phyloP scores from a whole-genome alignment of 1,140 invertebrate species.

The Neelides sp. region DNA sequence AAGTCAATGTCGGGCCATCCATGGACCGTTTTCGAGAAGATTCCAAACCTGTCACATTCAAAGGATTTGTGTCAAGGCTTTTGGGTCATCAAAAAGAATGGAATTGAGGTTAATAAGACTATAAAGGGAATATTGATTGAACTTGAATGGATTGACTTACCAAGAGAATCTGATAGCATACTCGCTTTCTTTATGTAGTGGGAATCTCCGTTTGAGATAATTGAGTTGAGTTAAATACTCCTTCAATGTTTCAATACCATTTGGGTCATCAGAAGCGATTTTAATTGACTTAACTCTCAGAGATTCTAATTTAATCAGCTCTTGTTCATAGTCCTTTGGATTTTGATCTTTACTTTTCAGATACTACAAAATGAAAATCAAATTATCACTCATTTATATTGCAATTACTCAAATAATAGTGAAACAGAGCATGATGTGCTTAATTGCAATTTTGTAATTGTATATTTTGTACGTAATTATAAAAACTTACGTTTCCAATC shows the following conservation, averaged over 20 bases:
- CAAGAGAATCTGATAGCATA: constrained; percentile 70
- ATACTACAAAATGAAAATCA: constrained; percentile 73
- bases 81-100: too few species aligned
- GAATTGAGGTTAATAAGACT: too few species aligned
- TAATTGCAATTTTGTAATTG: too few species aligned
- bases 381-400: constrained; percentile 16
- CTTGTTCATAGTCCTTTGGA: constrained; percentile 72
- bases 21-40: constrained; percentile 64
- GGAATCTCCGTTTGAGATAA: constrained; percentile 83
- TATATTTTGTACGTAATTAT: constrained; percentile 4
- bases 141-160: too few species aligned
- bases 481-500: constrained; percentile 69
- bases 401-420: background rate
- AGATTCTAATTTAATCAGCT: constrained; percentile 75
- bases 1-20: constrained; percentile 70
- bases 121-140: too few species aligned
- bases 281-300: constrained; percentile 66
- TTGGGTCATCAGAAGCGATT: constrained; percentile 64
- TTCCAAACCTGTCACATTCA: constrained; percentile 58
- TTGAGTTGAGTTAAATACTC: constrained; percentile 91
- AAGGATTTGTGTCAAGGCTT: constrained; percentile 17
- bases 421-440: too few species aligned
- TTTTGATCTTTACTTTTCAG: constrained; percentile 83
- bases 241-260: constrained; percentile 68
- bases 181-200: constrained; percentile 65